phyloP scores from a whole-genome alignment of 1,140 invertebrate species.

The Drosophila arawakana region DNA sequence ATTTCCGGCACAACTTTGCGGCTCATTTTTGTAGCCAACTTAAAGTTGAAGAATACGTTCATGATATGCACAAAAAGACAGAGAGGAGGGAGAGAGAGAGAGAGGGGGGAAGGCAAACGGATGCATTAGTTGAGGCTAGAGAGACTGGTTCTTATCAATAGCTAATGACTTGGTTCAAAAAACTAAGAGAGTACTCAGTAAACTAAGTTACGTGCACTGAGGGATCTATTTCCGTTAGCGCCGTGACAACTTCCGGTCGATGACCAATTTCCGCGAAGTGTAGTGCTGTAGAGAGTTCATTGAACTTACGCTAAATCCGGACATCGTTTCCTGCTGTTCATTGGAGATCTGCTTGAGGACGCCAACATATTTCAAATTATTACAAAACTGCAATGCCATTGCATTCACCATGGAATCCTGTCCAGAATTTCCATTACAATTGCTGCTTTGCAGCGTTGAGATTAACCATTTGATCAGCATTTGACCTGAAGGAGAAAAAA shows the following conservation, averaged over 20 bases:
- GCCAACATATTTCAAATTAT: constrained; percentile 94
- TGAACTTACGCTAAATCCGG: constrained; percentile 90
- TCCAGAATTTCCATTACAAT: constrained; percentile 63
- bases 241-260: constrained; percentile 69
- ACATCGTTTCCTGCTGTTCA: constrained; percentile 77
- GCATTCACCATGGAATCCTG: constrained; percentile 87
- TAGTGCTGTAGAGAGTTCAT: constrained; percentile 35
- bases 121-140: constrained; percentile 20
- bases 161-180: constrained; percentile 36
- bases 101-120: neutral
- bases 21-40: constrained; percentile 57
- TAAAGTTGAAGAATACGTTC: constrained; percentile 18
- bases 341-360: constrained; percentile 90
- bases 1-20: constrained; percentile 78
- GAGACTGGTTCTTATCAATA: constrained; percentile 36
- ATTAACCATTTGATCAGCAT: constrained; percentile 95
- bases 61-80: constrained; percentile 16
- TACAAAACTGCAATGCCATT: constrained; percentile 92
- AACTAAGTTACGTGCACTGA: constrained; percentile 34
- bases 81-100: neutral
- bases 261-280: constrained; percentile 31
- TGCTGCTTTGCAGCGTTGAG: constrained; percentile 90
- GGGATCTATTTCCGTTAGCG: constrained; percentile 62
- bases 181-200: constrained; percentile 1
- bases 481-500: constrained; percentile 88